Evolutionary conservation across 64 coral and sea anemone genomes (phyloP), one percentile per base, ranked within the genome.

Genomic region (Acropora yongei): DNA sequence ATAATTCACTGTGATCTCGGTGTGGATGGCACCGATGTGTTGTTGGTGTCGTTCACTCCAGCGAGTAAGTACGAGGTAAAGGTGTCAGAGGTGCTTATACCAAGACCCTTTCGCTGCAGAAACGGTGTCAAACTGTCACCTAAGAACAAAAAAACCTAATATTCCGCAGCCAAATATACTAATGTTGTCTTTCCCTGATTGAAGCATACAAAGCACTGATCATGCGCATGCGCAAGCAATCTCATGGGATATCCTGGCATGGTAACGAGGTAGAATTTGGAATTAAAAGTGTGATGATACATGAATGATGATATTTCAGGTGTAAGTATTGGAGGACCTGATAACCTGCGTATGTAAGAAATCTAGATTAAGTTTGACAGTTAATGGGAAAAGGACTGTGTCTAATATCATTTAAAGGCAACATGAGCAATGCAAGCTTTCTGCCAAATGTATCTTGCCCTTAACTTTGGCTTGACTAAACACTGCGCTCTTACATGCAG

Each of bases 181-280:
- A 39, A 71, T 71, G 19, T 71, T 19, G 67, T 20, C 67, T 71
- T 71, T 39, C 19, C 67, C 67, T 39, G 67, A 71, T 71, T 19
- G 67, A 71, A 71, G 19, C 67, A 71, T 71, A 71, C 67, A 39
- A 71, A 71, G 17, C 67, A 48, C 77, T 53, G 67, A 71, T 71
- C 67, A 71, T 71, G 67, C 2, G 67, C 67, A 71, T 71, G 67
- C 18, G 18, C 67, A 71, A 71, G 67, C 67, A 71, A 71, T 71
- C 67, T 71, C 67, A 71, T 71, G 63, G 63, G 63, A 67, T 67
- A 8, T 67, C 63, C 63, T 18, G 63, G 63, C 63, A 67, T 67
- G 67, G 67, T 71, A 71, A n/a, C 67, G 67, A 71, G 67, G 67
- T 71, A 71, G 67, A 71, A 20, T 71, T 55, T 55, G 30, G 30